A percentile compares a stretch with the other conserved stretches of the same genome.
Conservation (phyloP, 2,888 invertebrate species). For the Gastrophysa polygoni region DNA sequence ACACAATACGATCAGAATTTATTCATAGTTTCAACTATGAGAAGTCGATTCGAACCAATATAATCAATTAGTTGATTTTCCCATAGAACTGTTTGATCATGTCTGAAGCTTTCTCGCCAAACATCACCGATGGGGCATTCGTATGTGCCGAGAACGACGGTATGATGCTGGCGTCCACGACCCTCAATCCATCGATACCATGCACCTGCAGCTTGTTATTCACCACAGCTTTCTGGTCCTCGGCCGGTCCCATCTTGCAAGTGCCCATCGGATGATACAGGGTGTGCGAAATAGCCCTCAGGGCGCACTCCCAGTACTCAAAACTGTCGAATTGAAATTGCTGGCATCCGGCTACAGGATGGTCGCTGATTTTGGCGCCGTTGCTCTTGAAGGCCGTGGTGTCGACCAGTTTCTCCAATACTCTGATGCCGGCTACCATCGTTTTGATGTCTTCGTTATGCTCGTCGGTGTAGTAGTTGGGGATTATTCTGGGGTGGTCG, state of each 20-base stretch:
- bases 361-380: slow-evolving; percentile 64
- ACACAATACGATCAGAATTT: too few species aligned
- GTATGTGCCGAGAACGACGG: slow-evolving; percentile 61
- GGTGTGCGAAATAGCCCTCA: slow-evolving; percentile 65
- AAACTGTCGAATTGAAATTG: slow-evolving; percentile 63
- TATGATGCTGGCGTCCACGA: slow-evolving; percentile 63
- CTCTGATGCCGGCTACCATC: slow-evolving; percentile 62
- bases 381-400: slow-evolving; percentile 62
- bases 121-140: slow-evolving; percentile 79
- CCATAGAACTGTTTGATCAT: slow-evolving; percentile 64
- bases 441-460: slow-evolving; percentile 58
- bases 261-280: slow-evolving; percentile 63
- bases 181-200: slow-evolving; percentile 66
- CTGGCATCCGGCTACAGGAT: slow-evolving; percentile 63
- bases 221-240: slow-evolving; percentile 62
- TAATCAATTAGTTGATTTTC: not conserved
- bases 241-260: slow-evolving; percentile 61
- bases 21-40: not conserved
- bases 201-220: slow-evolving; percentile 60
- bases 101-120: slow-evolving; percentile 78
- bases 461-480: slow-evolving; percentile 63
- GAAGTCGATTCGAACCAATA: not conserved
- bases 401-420: slow-evolving; percentile 58
- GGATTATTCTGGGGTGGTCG: slow-evolving; percentile 65
- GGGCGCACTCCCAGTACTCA: slow-evolving; percentile 70